phyloP scores from a whole-genome alignment of 2,888 invertebrate genomes.

The Drosophila nr. fundita region DNA sequence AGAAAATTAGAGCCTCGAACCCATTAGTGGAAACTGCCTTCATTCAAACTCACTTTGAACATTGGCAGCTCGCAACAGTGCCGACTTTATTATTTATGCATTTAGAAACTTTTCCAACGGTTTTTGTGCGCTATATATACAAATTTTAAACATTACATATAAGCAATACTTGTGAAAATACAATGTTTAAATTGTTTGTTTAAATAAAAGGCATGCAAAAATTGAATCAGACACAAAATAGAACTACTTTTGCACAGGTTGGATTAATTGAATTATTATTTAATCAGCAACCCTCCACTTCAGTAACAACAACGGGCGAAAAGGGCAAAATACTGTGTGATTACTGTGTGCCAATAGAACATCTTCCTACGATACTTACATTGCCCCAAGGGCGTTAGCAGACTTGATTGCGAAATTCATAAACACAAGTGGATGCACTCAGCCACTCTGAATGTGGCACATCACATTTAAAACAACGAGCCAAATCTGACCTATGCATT shows the following conservation, averaged over 20 bases:
- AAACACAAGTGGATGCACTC: neutral
- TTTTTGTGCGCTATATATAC: neutral
- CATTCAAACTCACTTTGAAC: slow-evolving; percentile 20
- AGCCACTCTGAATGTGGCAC: too few species aligned
- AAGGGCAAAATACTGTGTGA: neutral
- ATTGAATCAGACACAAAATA: neutral
- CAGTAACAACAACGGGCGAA: neutral
- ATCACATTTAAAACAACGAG: neutral
- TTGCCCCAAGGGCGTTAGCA: neutral
- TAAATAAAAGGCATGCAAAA: neutral
- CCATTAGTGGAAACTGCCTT: slow-evolving; percentile 6
- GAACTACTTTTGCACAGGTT: neutral
- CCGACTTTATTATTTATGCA: slow-evolving; percentile 10
- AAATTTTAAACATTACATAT: neutral
- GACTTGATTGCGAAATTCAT: neutral
- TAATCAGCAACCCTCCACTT: neutral
- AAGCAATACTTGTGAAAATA: neutral
- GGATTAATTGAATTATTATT: slow-evolving; percentile 1
- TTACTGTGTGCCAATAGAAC: neutral
- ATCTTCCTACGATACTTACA: neutral
- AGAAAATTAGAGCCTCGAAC: slow-evolving; percentile 25
- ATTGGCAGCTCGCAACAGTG: slow-evolving; percentile 11
- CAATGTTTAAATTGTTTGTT: neutral
- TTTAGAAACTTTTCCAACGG: neutral
- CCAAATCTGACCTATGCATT: neutral